Evolutionary conservation across 2,113 vertebrate species (phyloP).

Genomic region (Atherinomorus stipes): DNA sequence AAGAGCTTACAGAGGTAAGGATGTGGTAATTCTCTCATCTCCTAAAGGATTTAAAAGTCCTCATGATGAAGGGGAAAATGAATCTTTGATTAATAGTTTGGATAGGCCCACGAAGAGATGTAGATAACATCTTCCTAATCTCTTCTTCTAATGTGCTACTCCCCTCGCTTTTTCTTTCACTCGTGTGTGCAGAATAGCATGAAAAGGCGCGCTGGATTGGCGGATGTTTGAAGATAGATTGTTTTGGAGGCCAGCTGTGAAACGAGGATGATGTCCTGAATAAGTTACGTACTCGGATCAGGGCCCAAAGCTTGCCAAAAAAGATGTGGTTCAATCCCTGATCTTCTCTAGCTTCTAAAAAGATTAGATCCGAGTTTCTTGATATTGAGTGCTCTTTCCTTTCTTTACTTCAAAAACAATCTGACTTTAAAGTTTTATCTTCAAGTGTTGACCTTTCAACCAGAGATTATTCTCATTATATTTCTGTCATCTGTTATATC

Average conservation of each 20-base stretch:
- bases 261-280: constrained; percentile 49
- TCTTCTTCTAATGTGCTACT: constrained; percentile 48
- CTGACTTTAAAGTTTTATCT: constrained; percentile 58
- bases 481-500: constrained; percentile 46
- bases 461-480: constrained; percentile 31
- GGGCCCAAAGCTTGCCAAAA: constrained; percentile 30
- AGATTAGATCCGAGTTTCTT: constrained; percentile 52
- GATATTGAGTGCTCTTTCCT: constrained; percentile 39
- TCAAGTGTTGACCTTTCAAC: constrained; percentile 43
- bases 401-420: constrained; percentile 49
- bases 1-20: constrained; percentile 80
- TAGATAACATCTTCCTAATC: constrained; percentile 67
- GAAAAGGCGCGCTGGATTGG: constrained; percentile 57
- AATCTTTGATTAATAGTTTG: constrained; percentile 78
- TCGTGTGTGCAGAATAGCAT: constrained; percentile 48
- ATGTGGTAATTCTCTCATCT: constrained; percentile 79
- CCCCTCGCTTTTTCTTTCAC: constrained; percentile 16
- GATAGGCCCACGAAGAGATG: constrained; percentile 60
- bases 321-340: constrained; percentile 40
- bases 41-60: constrained; percentile 78
- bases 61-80: constrained; percentile 68
- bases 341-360: constrained; percentile 23
- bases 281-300: constrained; percentile 52
- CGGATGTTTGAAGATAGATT: constrained; percentile 58
- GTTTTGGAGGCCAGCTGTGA: constrained; percentile 64